phyloP scores from a whole-genome alignment of 2,888 invertebrate genomes.

The Mesochorus sp. region DNA sequence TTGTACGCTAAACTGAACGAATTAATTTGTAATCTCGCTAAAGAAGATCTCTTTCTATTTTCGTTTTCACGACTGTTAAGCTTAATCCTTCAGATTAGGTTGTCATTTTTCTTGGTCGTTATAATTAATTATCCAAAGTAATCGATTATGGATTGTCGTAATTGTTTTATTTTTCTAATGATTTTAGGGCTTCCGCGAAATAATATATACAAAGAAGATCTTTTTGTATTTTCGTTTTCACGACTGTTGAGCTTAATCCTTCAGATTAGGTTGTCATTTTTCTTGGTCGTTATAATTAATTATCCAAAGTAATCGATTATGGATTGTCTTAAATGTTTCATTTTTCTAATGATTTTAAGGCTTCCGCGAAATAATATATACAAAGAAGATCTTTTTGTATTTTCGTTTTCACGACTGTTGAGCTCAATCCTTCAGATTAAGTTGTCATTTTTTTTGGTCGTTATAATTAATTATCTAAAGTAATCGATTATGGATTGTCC shows the following conservation, averaged over 20 bases:
- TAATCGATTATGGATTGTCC: too few species aligned
- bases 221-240: constrained; percentile 11
- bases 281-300: constrained; percentile 32
- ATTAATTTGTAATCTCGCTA: too few species aligned
- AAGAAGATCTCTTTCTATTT: constrained; percentile 1
- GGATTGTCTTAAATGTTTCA: too few species aligned
- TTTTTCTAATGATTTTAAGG: constrained; percentile 47
- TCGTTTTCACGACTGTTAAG: constrained; percentile 11
- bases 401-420: constrained; percentile 12
- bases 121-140: constrained; percentile 27
- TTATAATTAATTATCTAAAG: constrained; percentile 33
- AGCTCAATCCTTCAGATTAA: too few species aligned
- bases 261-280: constrained; percentile 6
- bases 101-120: constrained; percentile 14
- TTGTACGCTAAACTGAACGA: too few species aligned
- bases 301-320: background rate
- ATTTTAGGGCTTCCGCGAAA: constrained; percentile 33
- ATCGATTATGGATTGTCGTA: too few species aligned
- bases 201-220: background rate
- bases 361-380: too few species aligned
- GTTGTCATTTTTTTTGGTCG: constrained; percentile 9
- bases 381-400: background rate
- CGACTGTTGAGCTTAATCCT: too few species aligned
- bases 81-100: background rate
- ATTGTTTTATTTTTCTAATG: too few species aligned